phyloP scores from a whole-genome alignment of 2,113 vertebrate species.

The Arizona elegans region DNA sequence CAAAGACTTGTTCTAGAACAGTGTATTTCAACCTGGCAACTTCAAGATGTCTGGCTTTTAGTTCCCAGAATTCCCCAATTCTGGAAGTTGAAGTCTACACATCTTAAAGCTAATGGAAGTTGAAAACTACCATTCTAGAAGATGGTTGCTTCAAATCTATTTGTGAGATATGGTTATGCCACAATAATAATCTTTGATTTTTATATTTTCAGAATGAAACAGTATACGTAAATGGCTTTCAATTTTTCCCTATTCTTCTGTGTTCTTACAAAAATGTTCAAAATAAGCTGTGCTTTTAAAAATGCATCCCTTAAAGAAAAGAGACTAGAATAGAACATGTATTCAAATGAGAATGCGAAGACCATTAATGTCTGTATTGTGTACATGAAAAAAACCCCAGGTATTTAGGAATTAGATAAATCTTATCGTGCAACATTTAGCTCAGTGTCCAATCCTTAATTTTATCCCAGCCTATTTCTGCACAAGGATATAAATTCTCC shows the following conservation, averaged over 20 bases:
- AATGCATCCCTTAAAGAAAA: neutral
- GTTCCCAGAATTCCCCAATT: neutral
- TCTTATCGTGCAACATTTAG: neutral
- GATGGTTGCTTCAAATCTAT: conserved; percentile 32
- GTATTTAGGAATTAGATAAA: conserved; percentile 37
- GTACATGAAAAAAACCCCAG: conserved; percentile 25
- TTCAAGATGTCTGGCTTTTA: neutral
- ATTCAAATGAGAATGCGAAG: conserved; percentile 55
- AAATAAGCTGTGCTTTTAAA: conserved; percentile 16
- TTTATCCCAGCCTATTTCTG: neutral
- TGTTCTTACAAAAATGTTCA: neutral
- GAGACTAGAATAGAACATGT: conserved; percentile 33
- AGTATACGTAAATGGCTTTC: neutral
- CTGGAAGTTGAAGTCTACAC: neutral
- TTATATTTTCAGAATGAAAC: conserved; percentile 1
- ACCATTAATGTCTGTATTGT: conserved; percentile 25
- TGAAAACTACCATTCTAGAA: conserved; percentile 16
- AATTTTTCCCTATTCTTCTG: neutral
- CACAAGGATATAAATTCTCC: neutral
- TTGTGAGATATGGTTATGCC: neutral
- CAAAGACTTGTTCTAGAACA: conserved; percentile 12
- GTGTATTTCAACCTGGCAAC: neutral
- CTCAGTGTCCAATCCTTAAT: neutral
- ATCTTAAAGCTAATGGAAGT: neutral
- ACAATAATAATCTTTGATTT: conserved; percentile 14